Evolutionary conservation across 2,113 vertebrate genomes (phyloP).

Genomic region (Hydropotes inermis): DNA sequence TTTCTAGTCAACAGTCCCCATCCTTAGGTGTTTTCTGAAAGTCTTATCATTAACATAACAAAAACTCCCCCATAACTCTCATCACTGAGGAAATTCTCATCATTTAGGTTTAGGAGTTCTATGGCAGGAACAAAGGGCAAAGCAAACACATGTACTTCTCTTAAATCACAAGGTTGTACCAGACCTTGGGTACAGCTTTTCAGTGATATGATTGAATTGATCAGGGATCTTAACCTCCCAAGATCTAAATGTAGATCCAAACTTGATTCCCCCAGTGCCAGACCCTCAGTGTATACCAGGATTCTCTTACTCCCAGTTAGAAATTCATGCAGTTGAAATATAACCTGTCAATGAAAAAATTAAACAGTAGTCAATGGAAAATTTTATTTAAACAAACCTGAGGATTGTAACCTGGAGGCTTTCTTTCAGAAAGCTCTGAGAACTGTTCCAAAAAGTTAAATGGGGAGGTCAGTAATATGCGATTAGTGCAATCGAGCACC

Average conservation of each 20-base stretch:
- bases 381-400: neutral
- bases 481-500: neutral
- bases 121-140: neutral
- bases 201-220: neutral
- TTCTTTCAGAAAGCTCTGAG: neutral
- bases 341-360: neutral
- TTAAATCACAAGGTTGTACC: neutral
- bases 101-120: neutral
- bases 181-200: neutral
- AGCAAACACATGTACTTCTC: neutral
- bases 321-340: neutral
- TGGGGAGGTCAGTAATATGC: neutral
- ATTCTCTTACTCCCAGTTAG: neutral
- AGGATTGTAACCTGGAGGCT: neutral
- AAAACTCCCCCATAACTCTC: neutral
- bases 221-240: neutral
- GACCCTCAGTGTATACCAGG: neutral
- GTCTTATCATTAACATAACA: neutral
- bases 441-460: neutral
- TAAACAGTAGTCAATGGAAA: neutral
- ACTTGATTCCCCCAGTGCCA: neutral
- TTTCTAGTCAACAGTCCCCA: neutral
- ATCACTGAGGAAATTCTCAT: neutral
- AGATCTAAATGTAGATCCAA: neutral
- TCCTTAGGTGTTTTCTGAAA: neutral